phyloP scores from a whole-genome alignment of 2,113 vertebrate species.

The Clinocottus analis region DNA sequence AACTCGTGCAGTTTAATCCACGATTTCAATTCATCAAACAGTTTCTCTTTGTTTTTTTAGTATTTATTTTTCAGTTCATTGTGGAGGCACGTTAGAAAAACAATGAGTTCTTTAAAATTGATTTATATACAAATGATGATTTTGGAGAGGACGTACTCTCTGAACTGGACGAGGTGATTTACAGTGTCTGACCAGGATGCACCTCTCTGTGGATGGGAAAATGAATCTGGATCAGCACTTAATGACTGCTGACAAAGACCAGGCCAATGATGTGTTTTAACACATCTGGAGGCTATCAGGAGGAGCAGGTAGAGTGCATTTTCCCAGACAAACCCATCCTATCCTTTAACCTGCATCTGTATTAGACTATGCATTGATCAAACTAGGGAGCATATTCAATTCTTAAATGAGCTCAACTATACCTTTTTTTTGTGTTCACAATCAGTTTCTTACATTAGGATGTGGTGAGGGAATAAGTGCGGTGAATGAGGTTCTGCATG shows the following conservation, averaged over 20 bases:
- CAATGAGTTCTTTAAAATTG: neutral
- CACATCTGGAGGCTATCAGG: slow-evolving; percentile 64
- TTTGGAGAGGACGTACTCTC: neutral
- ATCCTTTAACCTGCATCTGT: neutral
- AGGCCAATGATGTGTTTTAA: slow-evolving; percentile 31
- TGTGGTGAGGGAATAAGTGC: neutral
- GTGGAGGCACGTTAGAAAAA: no score
- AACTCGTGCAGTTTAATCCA: no score
- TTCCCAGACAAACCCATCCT: slow-evolving; percentile 31
- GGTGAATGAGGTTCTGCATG: neutral
- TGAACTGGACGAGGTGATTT: slow-evolving; percentile 14
- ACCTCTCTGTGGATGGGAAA: slow-evolving; percentile 14
- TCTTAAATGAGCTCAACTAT: neutral
- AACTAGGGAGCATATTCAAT: neutral
- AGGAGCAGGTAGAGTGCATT: slow-evolving; percentile 41
- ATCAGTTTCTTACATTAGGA: neutral
- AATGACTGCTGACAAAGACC: slow-evolving; percentile 47
- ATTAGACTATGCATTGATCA: neutral
- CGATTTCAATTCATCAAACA: neutral
- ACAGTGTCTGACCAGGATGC: slow-evolving; percentile 7
- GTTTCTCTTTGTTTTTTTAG: no score
- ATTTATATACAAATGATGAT: neutral
- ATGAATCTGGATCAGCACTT: slow-evolving; percentile 22
- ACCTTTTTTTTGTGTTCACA: neutral
- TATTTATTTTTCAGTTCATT: no score